Evolutionary conservation across 2,888 invertebrate species (phyloP), one percentile per base, ranked within the genome.

Genomic region (Parnassius orleans): DNA sequence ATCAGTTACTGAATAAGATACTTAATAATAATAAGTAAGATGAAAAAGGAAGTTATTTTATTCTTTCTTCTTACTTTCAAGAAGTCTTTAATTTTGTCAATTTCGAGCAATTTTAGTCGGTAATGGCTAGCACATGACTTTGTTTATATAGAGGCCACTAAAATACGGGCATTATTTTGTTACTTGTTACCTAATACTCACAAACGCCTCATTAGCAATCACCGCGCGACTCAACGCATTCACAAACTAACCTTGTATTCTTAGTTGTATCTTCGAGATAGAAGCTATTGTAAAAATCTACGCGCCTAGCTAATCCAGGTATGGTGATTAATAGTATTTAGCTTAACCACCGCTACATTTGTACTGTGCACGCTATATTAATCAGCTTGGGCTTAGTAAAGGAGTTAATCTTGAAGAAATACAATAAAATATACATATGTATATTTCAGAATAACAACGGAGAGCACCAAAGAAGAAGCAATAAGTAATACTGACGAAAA

Each of bases 301-400:
- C 64, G 60, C 60, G 72, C 69, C 69, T 67, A 66, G 68, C 69
- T 79, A 83, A 84, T 83, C 84, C 86, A 89, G 86, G 89, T 88
- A 87, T 80, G 83, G 78, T 77, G 70, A 77, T 80, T 70, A 79
- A 76, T 72, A 70, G 71, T 78, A 77, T 69, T 77, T 72, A 70
- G 55, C 54, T 62, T 60, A 58, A 55, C 58, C 64, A 67, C 63
- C 55, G 68, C 71, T 66, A 53, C 58, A 65, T 67, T 64, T 54
- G 62, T 63, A 58, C 63, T 61, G 55, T 62, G 65, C 65, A 67
- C 67, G 65, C 67, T 67, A 63, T 71, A 75, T 72, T 70, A 72
- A 71, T 75, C 69, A 68, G 74, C 78, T 68, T 72, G 73, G 75
- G 69, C 66, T 64, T 60, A 75, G 74, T 71, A 57, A 61, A 66